phyloP scores from a whole-genome alignment of 2,797 vertebrate species.

The Loris lydekkerianus region DNA sequence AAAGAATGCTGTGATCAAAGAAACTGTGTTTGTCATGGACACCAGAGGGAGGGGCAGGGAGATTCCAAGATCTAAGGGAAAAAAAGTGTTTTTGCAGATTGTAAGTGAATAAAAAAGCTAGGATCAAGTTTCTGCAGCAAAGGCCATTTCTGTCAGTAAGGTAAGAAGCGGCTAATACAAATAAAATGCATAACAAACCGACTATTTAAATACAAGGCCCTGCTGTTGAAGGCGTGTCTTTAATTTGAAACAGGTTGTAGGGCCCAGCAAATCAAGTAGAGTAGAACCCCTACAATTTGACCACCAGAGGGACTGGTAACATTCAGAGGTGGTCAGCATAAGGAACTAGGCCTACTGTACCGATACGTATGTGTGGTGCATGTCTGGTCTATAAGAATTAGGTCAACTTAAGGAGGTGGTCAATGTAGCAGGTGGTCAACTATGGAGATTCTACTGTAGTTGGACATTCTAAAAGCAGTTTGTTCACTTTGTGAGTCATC shows the following conservation, averaged over 20 bases:
- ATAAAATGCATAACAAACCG: neutral
- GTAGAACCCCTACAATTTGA: too few relatives aligned
- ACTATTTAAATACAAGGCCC: neutral
- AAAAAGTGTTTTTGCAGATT: slow-evolving; percentile 27
- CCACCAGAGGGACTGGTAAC: too few relatives aligned
- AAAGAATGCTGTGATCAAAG: neutral
- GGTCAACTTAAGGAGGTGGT: too few relatives aligned
- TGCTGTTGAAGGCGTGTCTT: neutral
- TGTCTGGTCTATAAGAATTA: too few relatives aligned
- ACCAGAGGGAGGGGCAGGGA: neutral
- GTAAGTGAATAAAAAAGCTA: neutral
- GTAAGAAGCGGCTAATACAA: neutral
- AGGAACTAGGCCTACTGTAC: too few relatives aligned
- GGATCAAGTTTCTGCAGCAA: neutral
- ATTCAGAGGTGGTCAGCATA: too few relatives aligned
- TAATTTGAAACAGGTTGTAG: neutral
- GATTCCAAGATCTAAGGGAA: neutral
- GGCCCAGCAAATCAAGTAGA: slow-evolving; percentile 4
- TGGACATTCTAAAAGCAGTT: slow-evolving; percentile 46
- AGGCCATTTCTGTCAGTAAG: neutral
- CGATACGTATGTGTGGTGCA: too few relatives aligned
- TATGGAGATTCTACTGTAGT: too few relatives aligned
- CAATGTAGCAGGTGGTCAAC: too few relatives aligned
- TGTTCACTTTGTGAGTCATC: slow-evolving; percentile 66
- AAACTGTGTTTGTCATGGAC: neutral